Base-by-base conservation (phyloP, 2,113 vertebrate species). In the Carassius gibelio region DNA sequence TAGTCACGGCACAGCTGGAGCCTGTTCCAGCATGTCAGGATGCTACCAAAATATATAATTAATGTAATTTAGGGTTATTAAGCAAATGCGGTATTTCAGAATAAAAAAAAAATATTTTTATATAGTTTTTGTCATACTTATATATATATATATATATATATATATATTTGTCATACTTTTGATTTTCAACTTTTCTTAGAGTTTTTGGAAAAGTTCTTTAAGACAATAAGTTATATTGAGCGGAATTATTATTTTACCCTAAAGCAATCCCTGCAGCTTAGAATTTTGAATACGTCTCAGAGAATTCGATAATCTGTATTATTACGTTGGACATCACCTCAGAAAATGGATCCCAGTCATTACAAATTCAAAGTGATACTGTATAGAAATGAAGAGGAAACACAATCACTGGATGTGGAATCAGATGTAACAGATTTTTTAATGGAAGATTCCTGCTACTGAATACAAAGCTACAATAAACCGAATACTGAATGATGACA, bases 291-390 rank as follows among this genome's bases (percentile, higher is more conserved):
- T 81, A 64, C 64, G n/a, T 62, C 6, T 45, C 59, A 14, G 80
- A 19, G 64, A 85, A 80, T 5, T 4, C 81, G 4, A 90, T 19
- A 1, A 26, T 30, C 72, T 66, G 8, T 87, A 38, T 75, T 8
- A n/a, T 11, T 90, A 30, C 68, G 57, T 23, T 89, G 88, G 88
- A 88, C 30, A 4, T 50, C 80, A 76, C 83, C 75, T 71, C 81
- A 83, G 5, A 83, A 57, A 72, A 71, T 83, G 61, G 87, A 89
- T n/a, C 48, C 57, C 68, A 83, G 84, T 66, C 14, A 21, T 23
- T 88, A 90, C 81, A 77, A 72, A 1, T 90, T 86, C n/a, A 36
- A 88, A 0, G 36, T 91, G 9, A 83, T 19, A 0, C 1, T 85
- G 5, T 42, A 17, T 50, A 87, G 78, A 38, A 72, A 79, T 30